phyloP scores from a whole-genome alignment of 2,797 vertebrate genomes.

The Lutjanus campechanus region DNA sequence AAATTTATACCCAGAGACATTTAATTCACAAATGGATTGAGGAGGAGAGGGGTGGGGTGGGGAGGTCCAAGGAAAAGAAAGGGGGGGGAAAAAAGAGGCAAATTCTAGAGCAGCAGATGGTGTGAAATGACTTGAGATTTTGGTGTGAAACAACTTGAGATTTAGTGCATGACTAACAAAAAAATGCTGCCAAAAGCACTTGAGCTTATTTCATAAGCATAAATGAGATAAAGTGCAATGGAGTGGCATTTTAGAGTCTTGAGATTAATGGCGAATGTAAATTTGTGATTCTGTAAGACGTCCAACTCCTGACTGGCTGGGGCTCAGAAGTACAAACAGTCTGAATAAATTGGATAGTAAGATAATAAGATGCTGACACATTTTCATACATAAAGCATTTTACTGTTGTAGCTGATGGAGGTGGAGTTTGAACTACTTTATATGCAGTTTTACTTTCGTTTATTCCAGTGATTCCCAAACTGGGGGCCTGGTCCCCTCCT shows the following conservation, averaged over 20 bases:
- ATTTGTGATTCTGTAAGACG: conserved; percentile 62
- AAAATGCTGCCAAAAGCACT: conserved; percentile 76
- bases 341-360: conserved; percentile 32
- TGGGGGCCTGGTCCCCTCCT: neutral
- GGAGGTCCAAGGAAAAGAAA: conserved; percentile 49
- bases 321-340: conserved; percentile 52
- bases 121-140: conserved; percentile 75
- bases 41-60: too few relatives aligned
- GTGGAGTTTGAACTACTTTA: neutral
- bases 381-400: conserved; percentile 10
- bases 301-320: conserved; percentile 58
- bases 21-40: conserved; percentile 60
- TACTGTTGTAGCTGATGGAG: neutral
- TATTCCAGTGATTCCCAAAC: neutral
- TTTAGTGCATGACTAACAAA: conserved; percentile 78
- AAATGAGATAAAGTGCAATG: conserved; percentile 75
- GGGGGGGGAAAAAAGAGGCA: conserved; percentile 28
- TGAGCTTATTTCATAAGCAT: conserved; percentile 74
- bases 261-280: conserved; percentile 75
- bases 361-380: conserved; percentile 45
- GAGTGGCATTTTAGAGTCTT: conserved; percentile 72
- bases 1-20: conserved; percentile 52
- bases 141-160: conserved; percentile 75
- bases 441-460: neutral
- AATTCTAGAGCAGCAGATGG: conserved; percentile 80